Conservation (phyloP, 2,888 invertebrate species). For the Octonoba sinensis region DNA sequence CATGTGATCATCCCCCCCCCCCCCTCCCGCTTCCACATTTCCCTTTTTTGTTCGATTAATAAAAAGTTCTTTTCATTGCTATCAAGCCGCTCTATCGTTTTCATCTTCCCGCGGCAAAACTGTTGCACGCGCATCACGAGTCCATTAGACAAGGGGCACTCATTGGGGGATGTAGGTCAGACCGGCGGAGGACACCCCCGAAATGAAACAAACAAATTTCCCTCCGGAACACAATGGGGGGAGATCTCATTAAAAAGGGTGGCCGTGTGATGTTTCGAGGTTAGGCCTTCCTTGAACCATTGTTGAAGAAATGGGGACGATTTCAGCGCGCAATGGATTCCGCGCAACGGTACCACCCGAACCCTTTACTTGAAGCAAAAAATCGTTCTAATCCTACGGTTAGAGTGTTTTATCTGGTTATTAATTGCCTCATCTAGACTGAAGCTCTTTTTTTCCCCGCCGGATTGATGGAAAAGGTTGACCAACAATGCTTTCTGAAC, state of each 20-base stretch:
- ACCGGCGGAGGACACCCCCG: constrained; percentile 31
- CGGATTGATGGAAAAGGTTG: no score
- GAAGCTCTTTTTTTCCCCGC: no score
- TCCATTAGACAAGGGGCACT: constrained; percentile 20
- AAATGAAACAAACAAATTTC: constrained; percentile 45
- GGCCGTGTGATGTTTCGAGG: constrained; percentile 50
- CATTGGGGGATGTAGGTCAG: constrained; percentile 54
- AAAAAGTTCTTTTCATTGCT: no score
- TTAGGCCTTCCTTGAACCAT: constrained; percentile 54
- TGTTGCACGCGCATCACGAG: constrained; percentile 47
- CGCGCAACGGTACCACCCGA: constrained; percentile 20
- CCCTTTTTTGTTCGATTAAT: no score
- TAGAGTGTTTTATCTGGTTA: background rate
- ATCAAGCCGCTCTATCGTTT: background rate
- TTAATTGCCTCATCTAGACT: background rate
- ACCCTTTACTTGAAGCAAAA: no score
- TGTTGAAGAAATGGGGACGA: constrained; percentile 52
- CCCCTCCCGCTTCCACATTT: no score
- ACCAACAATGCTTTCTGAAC: no score
- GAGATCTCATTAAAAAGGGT: constrained; percentile 49
- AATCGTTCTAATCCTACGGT: constrained; percentile 1
- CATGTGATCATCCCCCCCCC: no score
- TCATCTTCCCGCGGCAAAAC: constrained; percentile 9
- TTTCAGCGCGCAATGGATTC: constrained; percentile 1
- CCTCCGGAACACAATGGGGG: constrained; percentile 41